Evolutionary conservation across 2,797 vertebrate species (phyloP).

Genomic region (Carapus acus): DNA sequence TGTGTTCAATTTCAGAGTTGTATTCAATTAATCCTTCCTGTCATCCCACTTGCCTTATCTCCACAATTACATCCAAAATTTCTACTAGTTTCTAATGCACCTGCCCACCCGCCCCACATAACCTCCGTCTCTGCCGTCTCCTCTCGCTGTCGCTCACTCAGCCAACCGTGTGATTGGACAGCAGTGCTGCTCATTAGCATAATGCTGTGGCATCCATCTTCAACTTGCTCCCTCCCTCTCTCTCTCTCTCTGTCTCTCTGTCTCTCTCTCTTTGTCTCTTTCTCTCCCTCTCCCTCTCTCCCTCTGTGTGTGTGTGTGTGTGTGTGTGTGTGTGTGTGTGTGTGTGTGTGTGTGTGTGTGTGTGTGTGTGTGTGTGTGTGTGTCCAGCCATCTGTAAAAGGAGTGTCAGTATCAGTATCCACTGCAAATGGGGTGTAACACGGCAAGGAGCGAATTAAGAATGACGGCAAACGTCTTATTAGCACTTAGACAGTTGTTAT

Average conservation of each 20-base stretch:
- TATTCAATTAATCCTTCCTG: no score
- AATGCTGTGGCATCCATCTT: conserved; percentile 42
- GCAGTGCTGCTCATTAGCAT: conserved; percentile 59
- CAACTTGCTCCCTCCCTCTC: no score
- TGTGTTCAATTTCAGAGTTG: no score
- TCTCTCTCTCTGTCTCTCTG: no score
- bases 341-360: conserved; percentile 10
- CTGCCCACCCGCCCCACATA: conserved; percentile 5
- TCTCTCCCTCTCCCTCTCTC: no score
- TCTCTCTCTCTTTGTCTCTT: no score
- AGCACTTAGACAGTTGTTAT: conserved; percentile 27
- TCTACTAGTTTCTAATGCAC: neutral
- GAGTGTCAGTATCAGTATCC: conserved; percentile 15
- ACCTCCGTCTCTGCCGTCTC: no score
- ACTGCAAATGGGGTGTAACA: conserved; percentile 9
- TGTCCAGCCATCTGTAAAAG: conserved; percentile 8
- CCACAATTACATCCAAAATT: conserved; percentile 1
- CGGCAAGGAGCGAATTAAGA: conserved; percentile 28
- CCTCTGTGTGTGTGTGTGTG: conserved; percentile 5
- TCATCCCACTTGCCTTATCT: conserved; percentile 1
- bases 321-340: conserved; percentile 10
- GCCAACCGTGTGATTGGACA: conserved; percentile 60
- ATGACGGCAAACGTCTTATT: conserved; percentile 43
- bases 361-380: conserved; percentile 10
- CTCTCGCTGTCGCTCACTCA: conserved; percentile 35